phyloP scores from a whole-genome alignment of 2,888 invertebrate species.

The Latrodectus elegans region DNA sequence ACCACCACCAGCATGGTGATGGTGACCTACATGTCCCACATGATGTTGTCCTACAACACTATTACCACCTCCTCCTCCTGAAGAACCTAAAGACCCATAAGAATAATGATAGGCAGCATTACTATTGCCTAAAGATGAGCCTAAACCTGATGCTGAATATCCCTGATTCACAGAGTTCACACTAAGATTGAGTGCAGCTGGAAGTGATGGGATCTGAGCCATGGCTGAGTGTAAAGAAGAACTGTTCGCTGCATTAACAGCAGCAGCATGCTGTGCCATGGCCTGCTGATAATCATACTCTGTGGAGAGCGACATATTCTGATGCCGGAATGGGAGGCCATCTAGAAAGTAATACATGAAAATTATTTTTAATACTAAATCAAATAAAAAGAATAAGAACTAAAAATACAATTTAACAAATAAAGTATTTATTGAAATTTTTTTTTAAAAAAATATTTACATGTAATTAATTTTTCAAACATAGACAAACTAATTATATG shows the following conservation, averaged over 20 bases:
- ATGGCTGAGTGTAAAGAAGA: slow-evolving; percentile 70
- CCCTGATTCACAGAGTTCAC: slow-evolving; percentile 69
- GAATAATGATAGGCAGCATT: slow-evolving; percentile 66
- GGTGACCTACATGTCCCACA: slow-evolving; percentile 56
- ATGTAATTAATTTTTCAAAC: too few relatives aligned
- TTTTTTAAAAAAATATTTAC: too few relatives aligned
- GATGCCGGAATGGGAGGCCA: slow-evolving; percentile 68
- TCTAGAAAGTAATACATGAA: slow-evolving; percentile 30
- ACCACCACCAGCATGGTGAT: slow-evolving; percentile 60
- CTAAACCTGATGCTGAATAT: slow-evolving; percentile 43
- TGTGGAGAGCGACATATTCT: slow-evolving; percentile 65
- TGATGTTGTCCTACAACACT: slow-evolving; percentile 58
- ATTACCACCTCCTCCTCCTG: slow-evolving; percentile 53
- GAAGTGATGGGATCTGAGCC: slow-evolving; percentile 70
- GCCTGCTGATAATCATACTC: slow-evolving; percentile 69
- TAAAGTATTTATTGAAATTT: too few relatives aligned
- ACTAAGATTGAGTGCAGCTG: slow-evolving; percentile 70
- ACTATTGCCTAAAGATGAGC: slow-evolving; percentile 62
- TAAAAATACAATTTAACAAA: too few relatives aligned
- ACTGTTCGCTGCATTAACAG: slow-evolving; percentile 69
- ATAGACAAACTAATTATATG: too few relatives aligned
- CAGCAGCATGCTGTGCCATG: slow-evolving; percentile 70
- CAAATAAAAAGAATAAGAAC: too few relatives aligned
- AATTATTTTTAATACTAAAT: not conserved
- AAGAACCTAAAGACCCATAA: slow-evolving; percentile 59